Conservation (phyloP, 64 coral and sea anemone species). For the Hydrozoanthus tunicans region DNA sequence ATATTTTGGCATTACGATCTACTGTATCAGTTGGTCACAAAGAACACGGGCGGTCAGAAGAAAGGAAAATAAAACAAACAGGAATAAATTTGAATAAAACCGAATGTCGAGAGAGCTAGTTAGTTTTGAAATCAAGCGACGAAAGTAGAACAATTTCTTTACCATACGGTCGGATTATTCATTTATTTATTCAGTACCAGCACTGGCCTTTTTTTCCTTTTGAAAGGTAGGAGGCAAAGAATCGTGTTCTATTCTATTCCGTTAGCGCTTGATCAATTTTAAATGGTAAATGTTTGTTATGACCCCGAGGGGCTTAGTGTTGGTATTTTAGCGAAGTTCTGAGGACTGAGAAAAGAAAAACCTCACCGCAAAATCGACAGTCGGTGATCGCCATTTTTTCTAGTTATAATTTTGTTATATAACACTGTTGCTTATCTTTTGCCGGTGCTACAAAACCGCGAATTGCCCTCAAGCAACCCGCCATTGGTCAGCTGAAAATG, state of each 20-base stretch:
- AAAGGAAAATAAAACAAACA: slow-evolving; percentile 41
- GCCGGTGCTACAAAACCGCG: slow-evolving; percentile 24
- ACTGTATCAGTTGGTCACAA: background rate
- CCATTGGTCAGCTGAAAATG: slow-evolving; percentile 13
- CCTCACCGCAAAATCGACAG: background rate
- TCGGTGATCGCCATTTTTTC: background rate
- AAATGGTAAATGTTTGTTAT: background rate
- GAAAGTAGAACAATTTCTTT: background rate
- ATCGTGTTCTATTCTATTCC: background rate
- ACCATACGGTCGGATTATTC: background rate
- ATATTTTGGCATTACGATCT: background rate
- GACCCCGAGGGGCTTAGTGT: background rate
- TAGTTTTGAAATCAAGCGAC: background rate
- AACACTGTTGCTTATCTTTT: background rate
- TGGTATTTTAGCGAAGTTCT: background rate
- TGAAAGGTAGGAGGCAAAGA: slow-evolving; percentile 11
- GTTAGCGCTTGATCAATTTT: background rate
- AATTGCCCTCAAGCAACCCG: slow-evolving; percentile 14
- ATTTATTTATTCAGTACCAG: background rate
- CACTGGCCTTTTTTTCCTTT: background rate
- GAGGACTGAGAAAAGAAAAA: background rate
- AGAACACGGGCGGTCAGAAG: slow-evolving; percentile 32
- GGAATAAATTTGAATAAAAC: slow-evolving; percentile 51
- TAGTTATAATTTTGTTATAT: background rate
- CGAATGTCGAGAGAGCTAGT: background rate